Conservation (phyloP, 2,113 vertebrate genomes). For the Xiphophorus couchianus region DNA sequence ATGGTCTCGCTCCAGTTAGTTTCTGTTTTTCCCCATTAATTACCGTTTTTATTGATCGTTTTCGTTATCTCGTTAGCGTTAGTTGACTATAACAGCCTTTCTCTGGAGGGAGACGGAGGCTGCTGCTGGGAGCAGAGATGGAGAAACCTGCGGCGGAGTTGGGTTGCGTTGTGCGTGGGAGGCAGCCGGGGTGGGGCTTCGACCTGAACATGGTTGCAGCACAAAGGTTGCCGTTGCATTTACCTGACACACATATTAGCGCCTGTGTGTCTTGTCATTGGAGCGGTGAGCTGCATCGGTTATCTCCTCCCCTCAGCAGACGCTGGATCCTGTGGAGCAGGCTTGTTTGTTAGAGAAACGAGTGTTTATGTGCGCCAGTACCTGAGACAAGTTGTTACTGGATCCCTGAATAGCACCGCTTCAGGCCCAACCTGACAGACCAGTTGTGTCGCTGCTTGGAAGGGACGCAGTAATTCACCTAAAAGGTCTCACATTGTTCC, state of each 20-base stretch:
- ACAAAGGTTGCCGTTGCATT: conserved; percentile 59
- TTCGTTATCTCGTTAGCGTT: no score
- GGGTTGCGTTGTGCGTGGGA: conserved; percentile 69
- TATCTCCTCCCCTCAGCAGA: conserved; percentile 56
- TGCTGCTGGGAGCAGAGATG: conserved; percentile 51
- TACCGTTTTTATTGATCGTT: no score
- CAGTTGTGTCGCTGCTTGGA: conserved; percentile 62
- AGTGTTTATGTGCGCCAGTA: conserved; percentile 45
- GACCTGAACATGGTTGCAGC: conserved; percentile 49
- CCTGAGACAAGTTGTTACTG: conserved; percentile 64
- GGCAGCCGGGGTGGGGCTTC: conserved; percentile 45
- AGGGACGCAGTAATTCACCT: conserved; percentile 52
- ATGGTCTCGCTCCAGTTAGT: no score
- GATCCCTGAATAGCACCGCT: conserved; percentile 60
- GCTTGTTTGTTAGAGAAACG: conserved; percentile 49
- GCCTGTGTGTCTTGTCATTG: conserved; percentile 54
- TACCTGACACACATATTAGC: conserved; percentile 47
- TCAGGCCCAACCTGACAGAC: conserved; percentile 81
- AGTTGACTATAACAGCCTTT: neutral
- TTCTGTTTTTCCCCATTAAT: no score
- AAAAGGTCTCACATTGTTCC: conserved; percentile 72
- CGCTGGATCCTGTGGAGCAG: conserved; percentile 63
- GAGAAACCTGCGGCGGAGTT: conserved; percentile 56
- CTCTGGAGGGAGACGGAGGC: conserved; percentile 33
- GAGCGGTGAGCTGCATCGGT: conserved; percentile 53